Percentiles rank a stretch among this genome's conserved stretches.
Conservation (phyloP, 2,888 invertebrate genomes). For the Catocala sponsa region DNA sequence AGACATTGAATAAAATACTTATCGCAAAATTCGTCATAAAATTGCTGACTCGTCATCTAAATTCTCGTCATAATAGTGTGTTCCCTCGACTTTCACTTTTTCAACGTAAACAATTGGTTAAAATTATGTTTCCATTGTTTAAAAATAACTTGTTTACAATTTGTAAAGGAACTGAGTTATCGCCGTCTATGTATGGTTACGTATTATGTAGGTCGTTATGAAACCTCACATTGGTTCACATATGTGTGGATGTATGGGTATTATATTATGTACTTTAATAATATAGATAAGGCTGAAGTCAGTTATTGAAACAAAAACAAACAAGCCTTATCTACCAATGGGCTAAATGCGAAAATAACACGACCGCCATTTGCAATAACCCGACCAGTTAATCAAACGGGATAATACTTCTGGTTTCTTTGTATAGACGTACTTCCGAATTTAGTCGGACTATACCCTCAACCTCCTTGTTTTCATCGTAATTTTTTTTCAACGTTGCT, state of each 20-base stretch:
- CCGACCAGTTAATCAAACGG: conserved; percentile 40
- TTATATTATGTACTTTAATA: conserved; percentile 11
- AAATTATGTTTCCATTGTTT: conserved; percentile 13
- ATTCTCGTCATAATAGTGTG: not conserved
- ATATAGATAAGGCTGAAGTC: conserved; percentile 39
- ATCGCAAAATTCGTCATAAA: not conserved
- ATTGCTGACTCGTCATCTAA: too few relatives aligned
- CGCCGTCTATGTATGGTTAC: conserved; percentile 10
- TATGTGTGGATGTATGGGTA: conserved; percentile 5
- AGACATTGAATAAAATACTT: not conserved
- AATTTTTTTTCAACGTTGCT: conserved; percentile 71
- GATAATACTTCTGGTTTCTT: conserved; percentile 58
- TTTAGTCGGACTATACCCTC: conserved; percentile 64
- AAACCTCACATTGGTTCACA: conserved; percentile 24
- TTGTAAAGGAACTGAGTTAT: conserved; percentile 11
- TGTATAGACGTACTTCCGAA: conserved; percentile 64
- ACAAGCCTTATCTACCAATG: conserved; percentile 54
- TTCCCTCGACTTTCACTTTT: not conserved
- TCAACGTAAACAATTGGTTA: conserved; percentile 8
- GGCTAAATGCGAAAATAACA: conserved; percentile 59
- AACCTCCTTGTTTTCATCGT: conserved; percentile 82
- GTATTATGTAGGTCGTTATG: conserved; percentile 31
- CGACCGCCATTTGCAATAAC: conserved; percentile 56
- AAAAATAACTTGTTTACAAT: conserved; percentile 23
- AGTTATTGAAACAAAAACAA: conserved; percentile 57